phyloP scores from a whole-genome alignment of 2,113 vertebrate species.

The Hemibagrus wyckioides region DNA sequence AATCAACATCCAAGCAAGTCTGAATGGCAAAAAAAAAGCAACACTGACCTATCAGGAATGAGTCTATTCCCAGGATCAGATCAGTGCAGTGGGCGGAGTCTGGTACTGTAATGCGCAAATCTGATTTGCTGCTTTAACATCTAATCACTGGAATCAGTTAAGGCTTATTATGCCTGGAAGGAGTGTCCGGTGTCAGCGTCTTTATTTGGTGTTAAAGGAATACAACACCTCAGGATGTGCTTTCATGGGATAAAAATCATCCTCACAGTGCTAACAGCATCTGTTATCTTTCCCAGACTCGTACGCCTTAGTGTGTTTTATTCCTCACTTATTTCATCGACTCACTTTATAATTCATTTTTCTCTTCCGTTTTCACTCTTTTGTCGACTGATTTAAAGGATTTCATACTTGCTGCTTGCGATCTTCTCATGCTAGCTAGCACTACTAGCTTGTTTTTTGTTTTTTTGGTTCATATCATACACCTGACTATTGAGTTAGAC shows the following conservation, averaged over 20 bases:
- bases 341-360: background rate
- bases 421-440: background rate
- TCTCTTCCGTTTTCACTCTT: background rate
- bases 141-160: background rate
- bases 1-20: background rate
- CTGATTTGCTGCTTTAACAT: background rate
- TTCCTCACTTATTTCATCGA: background rate
- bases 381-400: background rate
- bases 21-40: background rate
- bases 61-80: background rate
- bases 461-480: background rate
- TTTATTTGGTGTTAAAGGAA: too few relatives aligned
- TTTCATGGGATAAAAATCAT: background rate
- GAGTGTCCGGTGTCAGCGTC: too few relatives aligned
- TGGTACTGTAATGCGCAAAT: background rate
- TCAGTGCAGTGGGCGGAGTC: background rate
- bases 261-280: background rate
- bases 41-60: too few relatives aligned
- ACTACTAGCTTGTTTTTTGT: background rate
- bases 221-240: too few relatives aligned
- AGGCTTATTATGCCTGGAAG: background rate
- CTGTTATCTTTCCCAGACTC: background rate
- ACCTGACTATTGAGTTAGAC: background rate
- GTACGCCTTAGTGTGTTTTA: background rate
- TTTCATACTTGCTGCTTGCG: background rate